Conservation (phyloP, 64 coral and sea anemone species). For the Stichodactyla mertensii region DNA sequence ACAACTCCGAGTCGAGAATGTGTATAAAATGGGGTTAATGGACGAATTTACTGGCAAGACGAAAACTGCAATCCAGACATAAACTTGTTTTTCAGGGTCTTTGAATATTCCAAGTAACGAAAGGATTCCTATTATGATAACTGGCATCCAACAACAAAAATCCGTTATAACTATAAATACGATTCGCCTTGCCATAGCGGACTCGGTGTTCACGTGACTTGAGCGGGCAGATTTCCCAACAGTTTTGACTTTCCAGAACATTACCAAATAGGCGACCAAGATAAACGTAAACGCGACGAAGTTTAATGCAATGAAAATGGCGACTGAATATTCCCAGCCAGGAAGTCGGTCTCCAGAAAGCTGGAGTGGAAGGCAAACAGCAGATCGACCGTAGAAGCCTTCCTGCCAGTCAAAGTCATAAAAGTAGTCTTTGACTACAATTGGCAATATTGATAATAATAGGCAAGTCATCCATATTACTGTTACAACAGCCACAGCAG, state of each 20-base stretch:
- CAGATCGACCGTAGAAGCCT: constrained; percentile 35
- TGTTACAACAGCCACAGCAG: neutral
- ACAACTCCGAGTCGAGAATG: constrained; percentile 27
- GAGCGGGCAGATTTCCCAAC: neutral
- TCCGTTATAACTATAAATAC: constrained; percentile 37
- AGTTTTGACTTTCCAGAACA: constrained; percentile 20
- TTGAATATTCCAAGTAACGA: constrained; percentile 23
- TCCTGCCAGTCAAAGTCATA: neutral
- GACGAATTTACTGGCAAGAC: constrained; percentile 38
- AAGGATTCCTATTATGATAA: constrained; percentile 27
- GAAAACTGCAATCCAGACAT: constrained; percentile 47
- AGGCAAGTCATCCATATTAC: constrained; percentile 9
- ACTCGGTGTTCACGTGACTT: constrained; percentile 15
- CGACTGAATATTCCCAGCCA: constrained; percentile 36
- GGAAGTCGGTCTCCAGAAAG: neutral
- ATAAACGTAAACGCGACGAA: constrained; percentile 29
- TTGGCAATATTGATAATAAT: constrained; percentile 23
- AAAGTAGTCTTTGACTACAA: constrained; percentile 4
- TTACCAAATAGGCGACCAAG: constrained; percentile 17
- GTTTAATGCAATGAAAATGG: constrained; percentile 20
- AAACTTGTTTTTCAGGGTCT: constrained; percentile 26
- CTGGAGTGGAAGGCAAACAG: constrained; percentile 36
- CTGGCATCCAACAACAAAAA: constrained; percentile 46
- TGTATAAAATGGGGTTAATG: constrained; percentile 36
- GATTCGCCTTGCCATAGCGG: constrained; percentile 28